Evolutionary conservation across 2,113 vertebrate species (phyloP).

Genomic region (Oreochromis aureus): DNA sequence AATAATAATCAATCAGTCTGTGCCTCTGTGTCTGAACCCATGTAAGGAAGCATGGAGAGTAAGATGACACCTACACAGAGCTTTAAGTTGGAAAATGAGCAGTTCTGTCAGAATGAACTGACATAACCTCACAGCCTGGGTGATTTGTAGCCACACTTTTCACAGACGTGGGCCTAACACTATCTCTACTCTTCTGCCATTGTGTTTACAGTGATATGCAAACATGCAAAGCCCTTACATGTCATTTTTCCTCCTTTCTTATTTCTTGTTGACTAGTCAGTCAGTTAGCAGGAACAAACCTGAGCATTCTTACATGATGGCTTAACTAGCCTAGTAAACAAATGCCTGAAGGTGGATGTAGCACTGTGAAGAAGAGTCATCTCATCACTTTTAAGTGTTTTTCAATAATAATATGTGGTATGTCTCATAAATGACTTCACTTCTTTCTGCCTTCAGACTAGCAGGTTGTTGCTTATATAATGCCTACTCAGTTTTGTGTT

Average conservation of each 20-base stretch:
- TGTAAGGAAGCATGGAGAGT: no score
- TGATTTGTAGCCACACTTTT: neutral
- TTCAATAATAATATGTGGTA: neutral
- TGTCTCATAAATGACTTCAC: neutral
- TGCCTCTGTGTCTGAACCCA: no score
- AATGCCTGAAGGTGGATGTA: neutral
- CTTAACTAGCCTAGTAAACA: neutral
- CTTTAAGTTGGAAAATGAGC: no score
- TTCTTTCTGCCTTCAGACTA: neutral
- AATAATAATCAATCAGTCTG: no score
- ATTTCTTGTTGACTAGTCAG: rapidly evolving
- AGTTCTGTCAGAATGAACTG: neutral
- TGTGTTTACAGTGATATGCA: neutral
- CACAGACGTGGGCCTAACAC: neutral
- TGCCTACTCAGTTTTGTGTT: neutral
- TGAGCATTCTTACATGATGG: neutral
- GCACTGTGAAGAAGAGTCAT: neutral
- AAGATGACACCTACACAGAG: no score
- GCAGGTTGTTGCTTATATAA: neutral
- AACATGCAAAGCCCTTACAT: neutral
- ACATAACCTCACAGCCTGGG: neutral
- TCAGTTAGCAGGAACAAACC: neutral
- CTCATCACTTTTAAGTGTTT: neutral
- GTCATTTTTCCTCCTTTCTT: neutral
- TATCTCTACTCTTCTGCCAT: neutral